A percentile compares a stretch with the other conserved stretches of the same genome.
These are phyloP conservation scores for Cancer borealis DNA, from an alignment of 2,888 invertebrate genomes.

Conservation along the genomic window DNA sequence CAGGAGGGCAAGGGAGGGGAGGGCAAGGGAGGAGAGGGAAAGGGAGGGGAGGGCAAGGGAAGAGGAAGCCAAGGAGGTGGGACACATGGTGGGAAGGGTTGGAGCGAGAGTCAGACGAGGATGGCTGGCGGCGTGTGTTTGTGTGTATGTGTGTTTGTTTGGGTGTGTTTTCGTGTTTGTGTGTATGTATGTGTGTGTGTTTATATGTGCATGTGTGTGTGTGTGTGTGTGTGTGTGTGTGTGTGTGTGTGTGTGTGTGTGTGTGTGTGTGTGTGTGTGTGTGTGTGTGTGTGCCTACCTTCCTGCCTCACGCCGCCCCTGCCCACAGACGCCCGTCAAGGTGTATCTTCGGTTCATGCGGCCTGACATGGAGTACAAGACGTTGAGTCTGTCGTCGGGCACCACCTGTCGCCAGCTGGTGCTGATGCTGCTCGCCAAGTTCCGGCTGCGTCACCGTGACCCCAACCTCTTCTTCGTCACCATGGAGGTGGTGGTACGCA, in stretches of 20 bases:
- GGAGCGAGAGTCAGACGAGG: neutral
- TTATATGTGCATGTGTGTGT: no score
- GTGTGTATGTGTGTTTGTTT: neutral
- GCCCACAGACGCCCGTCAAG: constrained; percentile 75
- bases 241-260: neutral
- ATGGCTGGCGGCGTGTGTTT: neutral
- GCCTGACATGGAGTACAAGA: constrained; percentile 97
- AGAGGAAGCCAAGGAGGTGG: neutral
- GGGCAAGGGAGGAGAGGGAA: neutral
- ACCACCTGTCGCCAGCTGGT: constrained; percentile 94
- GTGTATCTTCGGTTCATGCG: constrained; percentile 85
- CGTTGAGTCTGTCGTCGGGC: constrained; percentile 92
- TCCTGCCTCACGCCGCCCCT: neutral
- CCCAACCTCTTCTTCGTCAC: constrained; percentile 95
- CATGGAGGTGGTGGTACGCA: constrained; percentile 92
- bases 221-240: constrained; percentile 1
- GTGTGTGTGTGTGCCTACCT: constrained; percentile 16
- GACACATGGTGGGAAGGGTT: neutral
- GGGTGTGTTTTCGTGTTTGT: neutral
- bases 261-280: constrained; percentile 35
- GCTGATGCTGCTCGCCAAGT: constrained; percentile 91
- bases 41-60: neutral
- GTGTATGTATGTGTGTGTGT: constrained; percentile 33
- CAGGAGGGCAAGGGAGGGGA: neutral
- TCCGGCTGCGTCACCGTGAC: constrained; percentile 94